These are phyloP conservation scores for Tipula confusa DNA, from an alignment of 2,888 invertebrate genomes.

Conservation along the genomic window DNA sequence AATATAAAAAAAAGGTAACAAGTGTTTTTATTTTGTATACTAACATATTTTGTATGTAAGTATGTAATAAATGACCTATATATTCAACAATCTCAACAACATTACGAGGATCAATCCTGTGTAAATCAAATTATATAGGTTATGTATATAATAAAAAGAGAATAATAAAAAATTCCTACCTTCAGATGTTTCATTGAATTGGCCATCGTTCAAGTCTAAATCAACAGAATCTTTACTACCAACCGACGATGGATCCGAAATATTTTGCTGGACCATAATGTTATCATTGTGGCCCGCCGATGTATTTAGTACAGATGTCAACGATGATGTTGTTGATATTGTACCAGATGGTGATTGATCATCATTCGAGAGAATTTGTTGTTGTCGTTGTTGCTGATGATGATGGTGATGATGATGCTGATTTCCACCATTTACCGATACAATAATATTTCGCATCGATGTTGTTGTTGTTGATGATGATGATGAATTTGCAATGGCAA, in stretches of 20 bases:
- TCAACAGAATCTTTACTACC: slow-evolving; percentile 15
- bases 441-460: neutral
- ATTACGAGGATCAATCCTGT: neutral
- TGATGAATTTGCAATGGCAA: slow-evolving; percentile 26
- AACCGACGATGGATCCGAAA: slow-evolving; percentile 4
- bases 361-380: neutral
- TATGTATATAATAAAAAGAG: neutral
- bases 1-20: slow-evolving; percentile 3
- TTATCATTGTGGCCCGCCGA: neutral
- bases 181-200: slow-evolving; percentile 27
- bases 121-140: neutral
- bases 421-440: neutral
- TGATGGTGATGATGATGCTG: neutral
- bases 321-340: slow-evolving; percentile 25
- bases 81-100: slow-evolving; percentile 27
- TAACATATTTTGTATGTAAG: neutral
- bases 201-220: neutral
- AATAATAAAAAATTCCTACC: slow-evolving; percentile 16
- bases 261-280: neutral
- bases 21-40: neutral
- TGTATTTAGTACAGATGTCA: neutral
- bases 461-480: no score
- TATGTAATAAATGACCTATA: neutral
- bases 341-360: neutral
- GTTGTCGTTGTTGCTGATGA: neutral